Percentiles rank a stretch among this genome's conserved stretches.
These are phyloP conservation scores for Bicyclus anynana DNA, from an alignment of 1,140 invertebrate genomes.

Conservation along the genomic window DNA sequence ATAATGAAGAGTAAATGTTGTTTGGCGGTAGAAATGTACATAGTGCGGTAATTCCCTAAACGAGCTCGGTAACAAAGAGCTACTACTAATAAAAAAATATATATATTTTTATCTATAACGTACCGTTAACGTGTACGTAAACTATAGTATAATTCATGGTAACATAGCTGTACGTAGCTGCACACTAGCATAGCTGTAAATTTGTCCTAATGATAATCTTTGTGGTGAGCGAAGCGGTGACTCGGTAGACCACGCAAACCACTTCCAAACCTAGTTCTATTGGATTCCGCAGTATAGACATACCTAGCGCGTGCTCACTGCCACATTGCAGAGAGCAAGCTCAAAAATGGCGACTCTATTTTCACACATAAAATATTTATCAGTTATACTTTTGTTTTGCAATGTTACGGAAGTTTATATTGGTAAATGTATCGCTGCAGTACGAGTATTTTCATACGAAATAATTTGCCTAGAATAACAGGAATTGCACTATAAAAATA, in stretches of 20 bases:
- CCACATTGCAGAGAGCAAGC: neutral
- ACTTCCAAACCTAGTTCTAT: constrained; percentile 1
- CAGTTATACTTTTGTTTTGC: neutral
- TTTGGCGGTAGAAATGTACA: no score
- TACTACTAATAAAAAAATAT: no score
- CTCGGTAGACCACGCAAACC: constrained; percentile 7
- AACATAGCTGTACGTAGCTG: neutral
- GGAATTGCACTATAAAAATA: neutral
- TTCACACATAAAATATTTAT: neutral
- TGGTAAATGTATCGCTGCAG: neutral
- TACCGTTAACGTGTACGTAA: no score
- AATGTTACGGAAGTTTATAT: constrained; percentile 2
- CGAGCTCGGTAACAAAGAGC: no score
- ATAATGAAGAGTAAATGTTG: no score
- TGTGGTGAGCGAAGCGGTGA: constrained; percentile 7
- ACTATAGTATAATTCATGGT: neutral
- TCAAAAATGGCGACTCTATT: neutral
- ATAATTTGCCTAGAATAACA: neutral
- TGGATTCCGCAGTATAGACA: neutral
- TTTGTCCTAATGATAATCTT: constrained; percentile 10
- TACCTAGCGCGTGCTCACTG: neutral
- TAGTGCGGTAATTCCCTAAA: no score
- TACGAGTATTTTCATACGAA: constrained; percentile 1
- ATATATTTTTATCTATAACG: no score
- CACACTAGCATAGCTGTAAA: neutral